Percentiles rank a stretch among this genome's conserved stretches.
Conservation (phyloP, 2,113 vertebrate genomes). For the Morone saxatilis region DNA sequence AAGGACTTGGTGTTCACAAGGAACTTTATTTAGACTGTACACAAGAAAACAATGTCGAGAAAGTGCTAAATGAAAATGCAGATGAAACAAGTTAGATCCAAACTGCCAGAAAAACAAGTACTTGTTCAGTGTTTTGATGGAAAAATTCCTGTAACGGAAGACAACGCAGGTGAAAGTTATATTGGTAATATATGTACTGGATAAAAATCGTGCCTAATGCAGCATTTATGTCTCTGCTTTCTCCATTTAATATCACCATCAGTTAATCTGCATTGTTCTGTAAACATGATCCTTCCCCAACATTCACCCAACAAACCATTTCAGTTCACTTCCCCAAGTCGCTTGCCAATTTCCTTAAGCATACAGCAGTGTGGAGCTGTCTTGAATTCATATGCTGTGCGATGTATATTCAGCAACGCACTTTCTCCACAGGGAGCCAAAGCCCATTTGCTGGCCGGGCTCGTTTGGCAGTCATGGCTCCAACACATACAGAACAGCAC, state of each 20-base stretch:
- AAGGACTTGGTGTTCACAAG: conserved; percentile 69
- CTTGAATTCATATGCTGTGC: conserved; percentile 70
- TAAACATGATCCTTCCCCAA: conserved; percentile 64
- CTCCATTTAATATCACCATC: conserved; percentile 52
- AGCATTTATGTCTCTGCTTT: conserved; percentile 46
- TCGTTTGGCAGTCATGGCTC: conserved; percentile 73
- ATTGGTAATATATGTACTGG: neutral
- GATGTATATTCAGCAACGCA: conserved; percentile 74
- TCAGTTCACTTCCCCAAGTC: conserved; percentile 64
- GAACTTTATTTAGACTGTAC: conserved; percentile 38
- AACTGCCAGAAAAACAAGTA: neutral
- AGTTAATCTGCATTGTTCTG: conserved; percentile 67
- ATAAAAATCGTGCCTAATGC: neutral
- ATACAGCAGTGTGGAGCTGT: conserved; percentile 59
- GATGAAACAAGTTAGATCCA: conserved; percentile 3
- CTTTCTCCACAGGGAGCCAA: conserved; percentile 65
- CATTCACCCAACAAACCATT: conserved; percentile 72
- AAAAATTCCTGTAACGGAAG: neutral
- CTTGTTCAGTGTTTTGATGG: conserved; percentile 5
- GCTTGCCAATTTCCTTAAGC: conserved; percentile 78
- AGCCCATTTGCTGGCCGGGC: conserved; percentile 74
- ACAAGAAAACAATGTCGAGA: neutral
- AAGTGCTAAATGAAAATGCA: conserved; percentile 11
- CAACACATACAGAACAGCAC: conserved; percentile 73
- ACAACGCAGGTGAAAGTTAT: neutral